Conservation (phyloP, 2,888 invertebrate genomes). For the Cactoblastis cactorum region DNA sequence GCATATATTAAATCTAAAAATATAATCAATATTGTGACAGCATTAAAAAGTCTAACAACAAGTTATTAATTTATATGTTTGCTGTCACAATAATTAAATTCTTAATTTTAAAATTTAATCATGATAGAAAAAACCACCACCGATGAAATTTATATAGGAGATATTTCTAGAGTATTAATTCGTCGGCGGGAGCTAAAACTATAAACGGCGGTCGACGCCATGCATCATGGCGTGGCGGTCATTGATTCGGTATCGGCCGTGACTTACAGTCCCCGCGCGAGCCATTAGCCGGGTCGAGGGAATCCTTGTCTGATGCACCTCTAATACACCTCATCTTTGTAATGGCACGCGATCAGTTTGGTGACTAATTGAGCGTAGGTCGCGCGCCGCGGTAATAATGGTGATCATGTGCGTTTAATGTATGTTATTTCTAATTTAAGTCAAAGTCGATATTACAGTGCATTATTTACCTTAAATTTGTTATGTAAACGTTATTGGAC, state of each 20-base stretch:
- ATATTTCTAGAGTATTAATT: conserved; percentile 72
- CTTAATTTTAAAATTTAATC: no score
- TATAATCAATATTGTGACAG: no score
- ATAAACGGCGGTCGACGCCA: conserved; percentile 70
- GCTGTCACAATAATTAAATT: no score
- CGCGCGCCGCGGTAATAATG: conserved; percentile 31
- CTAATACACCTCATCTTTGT: conserved; percentile 63
- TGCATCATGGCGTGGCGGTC: conserved; percentile 75
- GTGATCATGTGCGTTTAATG: neutral
- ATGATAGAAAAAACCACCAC: no score
- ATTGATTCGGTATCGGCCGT: conserved; percentile 75
- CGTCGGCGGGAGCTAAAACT: conserved; percentile 61
- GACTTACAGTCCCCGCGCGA: conserved; percentile 70
- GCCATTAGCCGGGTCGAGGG: conserved; percentile 49
- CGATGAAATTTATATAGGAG: conserved; percentile 51
- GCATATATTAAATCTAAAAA: no score
- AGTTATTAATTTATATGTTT: no score
- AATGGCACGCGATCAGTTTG: conserved; percentile 64
- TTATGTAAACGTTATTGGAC: no score
- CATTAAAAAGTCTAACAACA: no score
- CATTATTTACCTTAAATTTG: no score
- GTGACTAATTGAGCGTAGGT: conserved; percentile 80
- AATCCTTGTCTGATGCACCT: conserved; percentile 31
- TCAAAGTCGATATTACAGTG: no score
- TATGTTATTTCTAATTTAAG: no score